phyloP scores from a whole-genome alignment of 1,140 invertebrate genomes.

The Cydia pomonella region DNA sequence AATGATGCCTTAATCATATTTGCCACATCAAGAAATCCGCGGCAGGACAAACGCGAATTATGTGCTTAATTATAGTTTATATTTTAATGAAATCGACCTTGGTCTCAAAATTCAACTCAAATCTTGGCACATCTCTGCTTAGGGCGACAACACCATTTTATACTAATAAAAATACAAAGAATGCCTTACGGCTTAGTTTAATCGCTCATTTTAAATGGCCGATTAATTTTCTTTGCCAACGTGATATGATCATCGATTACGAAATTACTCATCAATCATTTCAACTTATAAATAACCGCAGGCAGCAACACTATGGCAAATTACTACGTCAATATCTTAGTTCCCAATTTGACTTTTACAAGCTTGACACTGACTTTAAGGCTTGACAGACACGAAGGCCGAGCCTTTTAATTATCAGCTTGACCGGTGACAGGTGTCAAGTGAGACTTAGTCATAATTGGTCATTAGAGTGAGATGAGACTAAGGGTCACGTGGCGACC shows the following conservation, averaged over 20 bases:
- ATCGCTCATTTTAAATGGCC: neutral
- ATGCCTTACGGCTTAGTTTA: neutral
- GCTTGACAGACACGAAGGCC: conserved; percentile 11
- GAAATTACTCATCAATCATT: conserved; percentile 28
- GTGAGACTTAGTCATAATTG: conserved; percentile 25
- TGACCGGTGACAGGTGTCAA: conserved; percentile 26
- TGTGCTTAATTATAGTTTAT: neutral
- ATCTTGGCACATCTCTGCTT: conserved; percentile 1
- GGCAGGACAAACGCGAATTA: neutral
- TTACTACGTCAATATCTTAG: conserved; percentile 18
- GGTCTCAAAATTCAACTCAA: neutral
- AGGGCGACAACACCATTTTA: neutral
- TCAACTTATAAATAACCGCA: conserved; percentile 19
- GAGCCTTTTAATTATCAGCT: conserved; percentile 25
- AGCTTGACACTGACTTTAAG: conserved; percentile 21
- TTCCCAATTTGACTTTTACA: neutral
- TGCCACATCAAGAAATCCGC: no score
- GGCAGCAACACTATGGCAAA: conserved; percentile 12
- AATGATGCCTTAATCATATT: no score
- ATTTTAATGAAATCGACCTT: conserved; percentile 10
- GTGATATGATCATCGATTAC: conserved; percentile 12
- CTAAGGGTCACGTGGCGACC: conserved; percentile 17
- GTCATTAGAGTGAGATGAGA: conserved; percentile 15
- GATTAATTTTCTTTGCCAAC: conserved; percentile 8
- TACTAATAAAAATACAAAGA: neutral